phyloP scores from a whole-genome alignment of 2,888 invertebrate species.

The Trichogramma evanescens region DNA sequence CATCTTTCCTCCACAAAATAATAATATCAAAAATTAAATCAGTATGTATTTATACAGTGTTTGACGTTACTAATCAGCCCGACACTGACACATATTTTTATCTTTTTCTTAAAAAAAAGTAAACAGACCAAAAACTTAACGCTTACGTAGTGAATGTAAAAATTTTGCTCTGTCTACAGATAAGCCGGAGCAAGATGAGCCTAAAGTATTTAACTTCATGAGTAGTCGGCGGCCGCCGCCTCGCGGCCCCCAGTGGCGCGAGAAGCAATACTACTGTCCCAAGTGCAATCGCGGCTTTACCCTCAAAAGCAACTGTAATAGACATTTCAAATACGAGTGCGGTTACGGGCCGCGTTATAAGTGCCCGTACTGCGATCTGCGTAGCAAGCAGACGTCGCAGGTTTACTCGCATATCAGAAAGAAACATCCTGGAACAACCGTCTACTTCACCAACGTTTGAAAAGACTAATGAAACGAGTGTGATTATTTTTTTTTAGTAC shows the following conservation, averaged over 20 bases:
- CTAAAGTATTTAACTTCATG: background rate
- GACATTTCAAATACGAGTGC: constrained; percentile 43
- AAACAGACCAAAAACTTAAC: constrained; percentile 6
- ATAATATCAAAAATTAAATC: too few relatives aligned
- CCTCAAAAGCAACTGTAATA: constrained; percentile 34
- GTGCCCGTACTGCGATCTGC: constrained; percentile 38
- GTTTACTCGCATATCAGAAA: constrained; percentile 34
- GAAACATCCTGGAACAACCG: constrained; percentile 29
- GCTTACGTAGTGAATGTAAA: background rate
- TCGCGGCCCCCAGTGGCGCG: constrained; percentile 18
- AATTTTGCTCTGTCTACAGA: too few relatives aligned
- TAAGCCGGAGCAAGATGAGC: too few relatives aligned
- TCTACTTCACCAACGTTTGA: constrained; percentile 23
- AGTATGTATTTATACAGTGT: too few relatives aligned
- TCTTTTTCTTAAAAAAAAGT: background rate
- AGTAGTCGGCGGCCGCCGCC: background rate
- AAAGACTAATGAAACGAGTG: too few relatives aligned
- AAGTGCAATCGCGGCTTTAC: constrained; percentile 34
- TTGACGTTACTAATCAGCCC: too few relatives aligned
- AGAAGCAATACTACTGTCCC: constrained; percentile 30
- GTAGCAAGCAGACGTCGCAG: constrained; percentile 35
- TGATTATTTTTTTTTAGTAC: background rate
- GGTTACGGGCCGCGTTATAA: constrained; percentile 40
- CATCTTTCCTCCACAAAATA: constrained; percentile 5
- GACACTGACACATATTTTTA: too few relatives aligned